These are phyloP conservation scores for Staurois parvus DNA, from an alignment of 2,797 vertebrate genomes.

Conservation along the genomic window DNA sequence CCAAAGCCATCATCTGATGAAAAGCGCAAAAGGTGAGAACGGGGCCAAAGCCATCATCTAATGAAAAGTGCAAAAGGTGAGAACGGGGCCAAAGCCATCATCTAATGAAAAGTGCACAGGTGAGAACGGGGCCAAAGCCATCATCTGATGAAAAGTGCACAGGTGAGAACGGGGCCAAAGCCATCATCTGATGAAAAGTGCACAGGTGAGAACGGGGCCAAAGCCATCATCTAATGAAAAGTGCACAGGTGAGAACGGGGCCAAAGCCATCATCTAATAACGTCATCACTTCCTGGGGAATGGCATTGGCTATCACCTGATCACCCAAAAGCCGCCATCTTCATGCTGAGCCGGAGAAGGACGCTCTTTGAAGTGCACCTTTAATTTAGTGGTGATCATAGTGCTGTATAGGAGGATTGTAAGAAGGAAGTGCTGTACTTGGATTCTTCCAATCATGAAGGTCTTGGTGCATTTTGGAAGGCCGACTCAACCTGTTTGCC, in stretches of 20 bases:
- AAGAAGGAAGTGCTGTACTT: not conserved
- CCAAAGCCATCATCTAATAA: too few relatives aligned
- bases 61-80: not conserved
- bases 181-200: too few relatives aligned
- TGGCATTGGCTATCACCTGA: not conserved
- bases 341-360: not conserved
- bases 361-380: not conserved
- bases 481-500: not conserved
- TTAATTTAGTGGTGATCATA: not conserved
- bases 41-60: not conserved
- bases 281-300: not conserved
- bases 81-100: not conserved
- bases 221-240: too few relatives aligned
- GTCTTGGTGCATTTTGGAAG: not conserved
- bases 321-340: not conserved
- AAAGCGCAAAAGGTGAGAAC: not conserved
- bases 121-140: too few relatives aligned
- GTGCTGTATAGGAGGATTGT: not conserved
- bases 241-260: too few relatives aligned
- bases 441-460: not conserved
- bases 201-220: too few relatives aligned
- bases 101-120: too few relatives aligned
- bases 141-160: too few relatives aligned
- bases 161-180: too few relatives aligned
- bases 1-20: not conserved